Base-by-base conservation (phyloP, 2,113 vertebrate species). In the Passer montanus region DNA sequence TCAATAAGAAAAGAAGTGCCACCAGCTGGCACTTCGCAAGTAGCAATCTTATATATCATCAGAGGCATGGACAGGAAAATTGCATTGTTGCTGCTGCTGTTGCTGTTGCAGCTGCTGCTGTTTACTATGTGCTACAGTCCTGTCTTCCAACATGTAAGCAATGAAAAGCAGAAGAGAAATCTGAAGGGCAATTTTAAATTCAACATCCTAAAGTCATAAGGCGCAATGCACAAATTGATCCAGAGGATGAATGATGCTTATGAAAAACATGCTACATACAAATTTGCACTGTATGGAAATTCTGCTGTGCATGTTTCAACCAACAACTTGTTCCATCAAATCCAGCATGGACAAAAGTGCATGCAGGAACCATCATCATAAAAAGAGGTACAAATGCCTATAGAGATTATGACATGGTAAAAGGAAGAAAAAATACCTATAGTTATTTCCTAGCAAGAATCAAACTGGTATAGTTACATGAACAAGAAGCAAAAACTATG, bases 81-180 rank as follows among this genome's bases (percentile, higher is more conserved):
- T 68, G 53, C 44, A 84, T 41, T 74, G 59, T 50, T 70, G 47
- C 26, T 79, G 60, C 43, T 30, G 12, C 12, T 39, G 66, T 15
- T 30, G 12, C 12, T 39, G 66, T 15, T 52, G 50, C 96, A 94
- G 94, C 81, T 92, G 92, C 94, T 93, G 73, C 56, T 94, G 30
- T 92, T 93, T 84, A 69, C 59, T 74, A 1, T 39, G 59, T 85
- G 55, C 17, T 47, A 26, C 10, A 44, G 33, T 47, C 8, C 26
- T 76, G 70, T 31, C 44, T 86, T 78, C 70, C 69, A 86, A 49
- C 58, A 43, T 7, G 77, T 41, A 67, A 78, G 33, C 6, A 3
- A 39, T 56, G 22, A n/a, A 62, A 90, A 66, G n/a, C 6, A 87
- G 39, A 87, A 77, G 7, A 74, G 35, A 62, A 89, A 85, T 63